Evolutionary conservation across 2,888 invertebrate genomes (phyloP).

Genomic region (Cantharis nigra): DNA sequence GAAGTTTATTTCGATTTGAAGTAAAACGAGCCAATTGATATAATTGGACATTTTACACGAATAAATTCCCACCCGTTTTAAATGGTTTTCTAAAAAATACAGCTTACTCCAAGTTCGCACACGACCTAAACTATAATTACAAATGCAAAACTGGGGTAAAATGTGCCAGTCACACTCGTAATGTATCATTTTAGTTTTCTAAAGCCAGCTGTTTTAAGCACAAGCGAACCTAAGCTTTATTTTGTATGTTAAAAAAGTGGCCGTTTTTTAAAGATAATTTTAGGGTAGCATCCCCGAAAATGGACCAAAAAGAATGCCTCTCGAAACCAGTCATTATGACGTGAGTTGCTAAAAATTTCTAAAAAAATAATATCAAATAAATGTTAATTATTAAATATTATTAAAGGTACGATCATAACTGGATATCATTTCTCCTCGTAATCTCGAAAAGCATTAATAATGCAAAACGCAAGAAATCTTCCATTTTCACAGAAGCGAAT

Average conservation of each 20-base stretch:
- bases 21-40: not conserved
- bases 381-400: not conserved
- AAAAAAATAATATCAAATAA: not conserved
- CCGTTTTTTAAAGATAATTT: constrained; percentile 40
- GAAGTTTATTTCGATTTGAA: not conserved
- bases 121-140: constrained; percentile 48
- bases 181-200: constrained; percentile 53
- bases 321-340: constrained; percentile 33
- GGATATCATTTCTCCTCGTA: constrained; percentile 31
- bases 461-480: constrained; percentile 35
- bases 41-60: not conserved
- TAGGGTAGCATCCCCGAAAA: constrained; percentile 41
- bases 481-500: constrained; percentile 40
- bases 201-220: constrained; percentile 47
- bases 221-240: constrained; percentile 42
- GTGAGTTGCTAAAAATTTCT: constrained; percentile 20
- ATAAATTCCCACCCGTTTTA: constrained; percentile 7
- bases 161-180: constrained; percentile 53
- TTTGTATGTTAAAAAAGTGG: constrained; percentile 25
- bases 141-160: constrained; percentile 50
- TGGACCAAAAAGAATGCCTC: constrained; percentile 38
- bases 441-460: constrained; percentile 35
- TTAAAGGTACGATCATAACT: not conserved
- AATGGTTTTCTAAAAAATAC: constrained; percentile 10
- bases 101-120: constrained; percentile 36